Evolutionary conservation across 1,140 invertebrate genomes (phyloP).

Genomic region (Rhopalosiphum padi): DNA sequence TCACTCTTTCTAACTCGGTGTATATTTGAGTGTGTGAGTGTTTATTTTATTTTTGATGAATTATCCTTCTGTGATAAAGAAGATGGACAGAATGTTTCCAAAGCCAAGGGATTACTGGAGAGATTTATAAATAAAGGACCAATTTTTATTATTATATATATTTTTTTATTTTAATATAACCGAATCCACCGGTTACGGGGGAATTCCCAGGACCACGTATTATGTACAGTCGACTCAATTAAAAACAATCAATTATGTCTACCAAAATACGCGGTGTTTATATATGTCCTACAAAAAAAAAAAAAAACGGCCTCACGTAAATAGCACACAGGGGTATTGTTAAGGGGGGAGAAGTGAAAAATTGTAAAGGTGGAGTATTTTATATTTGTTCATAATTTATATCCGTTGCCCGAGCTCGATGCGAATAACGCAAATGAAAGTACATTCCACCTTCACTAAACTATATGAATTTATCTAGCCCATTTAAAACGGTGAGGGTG

Average conservation of each 20-base stretch:
- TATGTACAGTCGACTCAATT: slow-evolving; percentile 36
- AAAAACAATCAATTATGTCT: slow-evolving; percentile 53
- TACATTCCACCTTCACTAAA: neutral
- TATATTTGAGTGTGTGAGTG: neutral
- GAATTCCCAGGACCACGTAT: neutral
- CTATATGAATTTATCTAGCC: slow-evolving; percentile 5
- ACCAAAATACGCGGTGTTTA: slow-evolving; percentile 31
- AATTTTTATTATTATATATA: neutral
- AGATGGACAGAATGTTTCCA: neutral
- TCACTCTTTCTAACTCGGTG: neutral
- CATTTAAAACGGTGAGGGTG: neutral
- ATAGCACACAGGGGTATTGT: slow-evolving; percentile 46
- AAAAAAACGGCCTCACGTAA: neutral
- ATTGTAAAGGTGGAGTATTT: neutral
- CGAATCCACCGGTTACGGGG: neutral
- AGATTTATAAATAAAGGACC: slow-evolving; percentile 39
- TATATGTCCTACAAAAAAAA: slow-evolving; percentile 15
- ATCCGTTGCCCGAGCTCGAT: neutral
- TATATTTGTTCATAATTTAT: slow-evolving; percentile 44
- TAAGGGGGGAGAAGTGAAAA: neutral
- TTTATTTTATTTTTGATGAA: slow-evolving; percentile 46
- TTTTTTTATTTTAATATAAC: slow-evolving; percentile 20
- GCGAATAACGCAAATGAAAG: neutral
- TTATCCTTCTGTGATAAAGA: slow-evolving; percentile 38
- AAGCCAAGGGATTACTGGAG: slow-evolving; percentile 35